Base-by-base conservation (phyloP, 2,113 vertebrate species). In the Hipposideros armiger region DNA sequence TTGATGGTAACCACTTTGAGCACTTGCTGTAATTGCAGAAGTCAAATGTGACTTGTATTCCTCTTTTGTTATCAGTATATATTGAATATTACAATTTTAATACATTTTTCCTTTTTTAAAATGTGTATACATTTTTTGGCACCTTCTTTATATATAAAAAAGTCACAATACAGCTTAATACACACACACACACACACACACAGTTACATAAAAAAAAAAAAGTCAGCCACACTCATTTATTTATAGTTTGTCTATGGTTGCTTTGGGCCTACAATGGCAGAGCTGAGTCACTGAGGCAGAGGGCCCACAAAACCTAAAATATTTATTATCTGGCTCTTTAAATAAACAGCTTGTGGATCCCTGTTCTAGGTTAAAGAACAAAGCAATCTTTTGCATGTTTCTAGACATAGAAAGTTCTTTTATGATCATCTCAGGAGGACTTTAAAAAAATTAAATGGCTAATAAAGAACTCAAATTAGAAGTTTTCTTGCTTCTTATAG, bases 381-480 rank as follows among this genome's bases (percentile, higher is more conserved):
- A 77, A 86, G 86, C 32, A 56, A 77, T 64, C 45, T 87, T 90
- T 91, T 42, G 54, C 32, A 50, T 56, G 45, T 54, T 77, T 87
- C 52, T 77, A 90, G 74, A 83, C 91, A 93, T 42, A 91, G 81
- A 77, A 77, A 69, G 76, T 60, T 80, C n/a, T 76, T 64, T 82
- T 82, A 90, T 90, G 80, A 86, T 52, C 45, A 56, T 76, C 40
- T 40, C 42, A 40, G 62, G 52, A 90, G 42, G 50, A 50, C 72
- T 80, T 93, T 69, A 10, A 28, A 73, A 69, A 66, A 64, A 66
- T 56, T 64, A 80, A 90, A 76, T 66, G 30, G 28, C 72, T 86
- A 54, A 47, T 19, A 26, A 86, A 89, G 36, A 74, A 93, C 67
- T 92, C 28, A 60, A 54, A 76, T 50, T 52, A n/a, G 10, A 36